These are phyloP conservation scores for Catocala nupta DNA, from an alignment of 2,888 invertebrate genomes.

Conservation along the genomic window DNA sequence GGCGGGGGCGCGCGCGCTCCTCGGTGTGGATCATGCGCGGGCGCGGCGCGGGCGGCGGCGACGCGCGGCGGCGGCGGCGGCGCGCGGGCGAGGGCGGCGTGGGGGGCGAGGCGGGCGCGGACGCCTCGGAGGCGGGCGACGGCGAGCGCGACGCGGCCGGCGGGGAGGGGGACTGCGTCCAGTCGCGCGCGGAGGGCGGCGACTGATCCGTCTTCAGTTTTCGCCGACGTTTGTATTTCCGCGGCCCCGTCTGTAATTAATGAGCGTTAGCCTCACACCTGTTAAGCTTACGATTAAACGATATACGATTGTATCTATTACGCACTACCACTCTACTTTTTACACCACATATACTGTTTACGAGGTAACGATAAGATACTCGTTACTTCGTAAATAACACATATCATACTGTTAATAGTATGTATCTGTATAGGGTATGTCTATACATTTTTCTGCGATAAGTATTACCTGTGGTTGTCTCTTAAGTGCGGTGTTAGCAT, in stretches of 20 bases:
- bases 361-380: too few relatives aligned
- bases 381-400: too few relatives aligned
- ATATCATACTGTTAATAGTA: too few relatives aligned
- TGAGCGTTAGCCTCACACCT: too few relatives aligned
- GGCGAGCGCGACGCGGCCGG: conserved; percentile 55
- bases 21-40: conserved; percentile 94
- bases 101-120: conserved; percentile 52
- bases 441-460: too few relatives aligned
- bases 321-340: too few relatives aligned
- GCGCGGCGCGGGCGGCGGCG: conserved; percentile 78
- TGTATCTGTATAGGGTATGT: too few relatives aligned
- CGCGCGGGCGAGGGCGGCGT: conserved; percentile 46
- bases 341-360: too few relatives aligned
- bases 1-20: conserved; percentile 63
- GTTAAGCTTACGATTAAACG: too few relatives aligned
- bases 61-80: conserved; percentile 63
- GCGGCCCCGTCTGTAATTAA: conserved; percentile 88
- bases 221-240: conserved; percentile 93
- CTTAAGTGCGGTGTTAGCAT: conserved; percentile 93
- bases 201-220: conserved; percentile 87
- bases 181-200: conserved; percentile 54
- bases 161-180: conserved; percentile 51
- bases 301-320: too few relatives aligned
- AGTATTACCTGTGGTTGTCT: conserved; percentile 89
- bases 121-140: conserved; percentile 47